Base-by-base conservation (phyloP, 2,113 vertebrate species). In the Uropsilus gracilis region DNA sequence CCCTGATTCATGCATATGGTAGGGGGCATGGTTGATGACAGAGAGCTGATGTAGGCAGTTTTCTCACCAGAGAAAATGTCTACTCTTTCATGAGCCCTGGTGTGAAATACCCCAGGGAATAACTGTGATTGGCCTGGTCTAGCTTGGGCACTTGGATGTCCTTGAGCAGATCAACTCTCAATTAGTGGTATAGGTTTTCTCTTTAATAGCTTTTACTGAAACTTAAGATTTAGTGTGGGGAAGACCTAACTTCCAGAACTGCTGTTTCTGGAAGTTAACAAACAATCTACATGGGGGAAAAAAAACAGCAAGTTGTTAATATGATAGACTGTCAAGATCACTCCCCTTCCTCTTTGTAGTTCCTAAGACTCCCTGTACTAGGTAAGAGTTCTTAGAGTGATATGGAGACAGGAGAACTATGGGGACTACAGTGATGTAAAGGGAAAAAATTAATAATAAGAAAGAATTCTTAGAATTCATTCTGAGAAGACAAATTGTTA, bases 401-500 rank as follows among this genome's bases (percentile, higher is more conserved):
- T n/a, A n/a, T n/a, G n/a, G n/a, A n/a, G n/a, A n/a, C n/a, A n/a
- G n/a, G n/a, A n/a, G n/a, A n/a, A n/a, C n/a, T n/a, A n/a, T n/a
- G n/a, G n/a, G n/a, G n/a, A n/a, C n/a, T n/a, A n/a, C n/a, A n/a
- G n/a, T n/a, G n/a, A n/a, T n/a, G n/a, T n/a, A n/a, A n/a, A n/a
- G n/a, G n/a, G n/a, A n/a, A n/a, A n/a, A n/a, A n/a, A n/a, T n/a
- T n/a, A n/a, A n/a, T n/a, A n/a, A n/a, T n/a, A n/a, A n/a, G n/a
- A n/a, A n/a, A n/a, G 10, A 81, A 63, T 88, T 17, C 75, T 91
- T 30, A 95, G 64, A 83, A 75, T 8, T 50, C 16, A n/a, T 69
- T 42, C 63, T 17, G 46, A 94, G n/a, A 82, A 90, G n/a, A 5
- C n/a, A 85, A 78, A 24, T 92, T 86, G 39, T 85, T 87, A 86